Evolutionary conservation across 2,113 vertebrate genomes (phyloP).

Genomic region (Anarhynchus alexandrinus): DNA sequence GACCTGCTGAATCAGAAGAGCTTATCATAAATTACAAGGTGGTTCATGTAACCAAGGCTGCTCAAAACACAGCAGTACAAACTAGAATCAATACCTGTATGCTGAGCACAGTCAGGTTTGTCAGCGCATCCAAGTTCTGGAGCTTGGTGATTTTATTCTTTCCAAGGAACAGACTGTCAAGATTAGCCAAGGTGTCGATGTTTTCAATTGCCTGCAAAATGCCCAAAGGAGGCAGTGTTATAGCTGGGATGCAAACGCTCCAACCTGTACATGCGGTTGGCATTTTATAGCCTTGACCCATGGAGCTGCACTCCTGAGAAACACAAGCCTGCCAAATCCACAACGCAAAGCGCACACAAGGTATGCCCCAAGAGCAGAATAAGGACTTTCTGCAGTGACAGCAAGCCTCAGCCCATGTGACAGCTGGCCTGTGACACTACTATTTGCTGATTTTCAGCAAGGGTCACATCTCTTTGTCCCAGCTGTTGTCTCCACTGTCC

Average conservation of each 20-base stretch:
- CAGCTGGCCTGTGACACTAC: not conserved
- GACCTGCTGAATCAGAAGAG: not conserved
- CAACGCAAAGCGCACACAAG: not conserved
- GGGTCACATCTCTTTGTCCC: not conserved
- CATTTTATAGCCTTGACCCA: not conserved
- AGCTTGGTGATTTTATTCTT: conserved; percentile 98
- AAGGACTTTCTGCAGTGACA: not conserved
- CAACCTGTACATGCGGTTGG: not conserved
- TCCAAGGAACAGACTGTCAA: conserved; percentile 94
- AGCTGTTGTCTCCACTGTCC: not conserved
- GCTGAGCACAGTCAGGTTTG: conserved; percentile 91
- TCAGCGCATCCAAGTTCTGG: conserved; percentile 91
- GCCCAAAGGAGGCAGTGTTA: not conserved
- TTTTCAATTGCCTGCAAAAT: conserved; percentile 88
- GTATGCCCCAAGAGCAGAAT: not conserved
- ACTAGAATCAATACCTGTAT: conserved; percentile 84
- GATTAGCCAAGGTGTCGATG: conserved; percentile 81
- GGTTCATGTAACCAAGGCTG: not conserved
- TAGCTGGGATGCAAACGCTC: fast-evolving
- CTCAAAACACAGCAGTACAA: not conserved
- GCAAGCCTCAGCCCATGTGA: not conserved
- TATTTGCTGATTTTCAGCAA: not conserved
- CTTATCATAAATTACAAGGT: not conserved
- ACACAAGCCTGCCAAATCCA: not conserved
- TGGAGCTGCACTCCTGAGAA: not conserved